Base-by-base conservation (phyloP, 92 coral and sea anemone species). In the Palythoa heliodiscus region DNA sequence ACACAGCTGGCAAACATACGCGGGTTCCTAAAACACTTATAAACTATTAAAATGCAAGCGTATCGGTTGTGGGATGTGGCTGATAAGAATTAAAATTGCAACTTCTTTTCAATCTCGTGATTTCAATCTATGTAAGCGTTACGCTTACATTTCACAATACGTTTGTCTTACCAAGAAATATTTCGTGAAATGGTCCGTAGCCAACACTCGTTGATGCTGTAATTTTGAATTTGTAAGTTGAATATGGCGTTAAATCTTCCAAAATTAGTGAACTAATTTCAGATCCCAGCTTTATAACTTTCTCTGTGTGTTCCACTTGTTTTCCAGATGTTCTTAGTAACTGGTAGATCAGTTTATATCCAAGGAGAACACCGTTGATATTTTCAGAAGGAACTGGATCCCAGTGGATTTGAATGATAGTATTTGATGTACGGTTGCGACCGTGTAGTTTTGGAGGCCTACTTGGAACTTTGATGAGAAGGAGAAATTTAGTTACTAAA, bases 351-450 rank as follows among this genome's bases (percentile, higher is more conserved):
- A 93, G 73, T 63, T 74, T 76, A 58, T 93, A 93, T 20, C 91
- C 92, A 38, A 55, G 78, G 48, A 91, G 64, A 60, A 63, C 25
- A 23, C 96, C 94, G 74, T 93, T 89, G 66, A 88, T 57, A 47
- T 93, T 79, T 12, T 64, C 76, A 29, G 24, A 72, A 17, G 84
- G 93, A 7, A 93, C 74, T 48, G 92, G 87, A 25, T 74, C 72
- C 96, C 96, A 93, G 24, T 64, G 64, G 14, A 93, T 67, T 15
- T 77, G 19, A 11, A 86, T 66, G 11, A 78, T 70, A 3, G 96
- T 85, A 50, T 91, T 87, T 2, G 94, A 87, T 2, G 94, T 88
- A 50, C 91, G 52, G 69, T 89, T 93, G 15, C 60, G 55, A 4
- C 78, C 87, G n/a, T 67, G 61, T 4, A 89, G 77, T 57, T 77